Evolutionary conservation across 1,140 invertebrate genomes (phyloP).

Genomic region (Harpegnathos saltator): DNA sequence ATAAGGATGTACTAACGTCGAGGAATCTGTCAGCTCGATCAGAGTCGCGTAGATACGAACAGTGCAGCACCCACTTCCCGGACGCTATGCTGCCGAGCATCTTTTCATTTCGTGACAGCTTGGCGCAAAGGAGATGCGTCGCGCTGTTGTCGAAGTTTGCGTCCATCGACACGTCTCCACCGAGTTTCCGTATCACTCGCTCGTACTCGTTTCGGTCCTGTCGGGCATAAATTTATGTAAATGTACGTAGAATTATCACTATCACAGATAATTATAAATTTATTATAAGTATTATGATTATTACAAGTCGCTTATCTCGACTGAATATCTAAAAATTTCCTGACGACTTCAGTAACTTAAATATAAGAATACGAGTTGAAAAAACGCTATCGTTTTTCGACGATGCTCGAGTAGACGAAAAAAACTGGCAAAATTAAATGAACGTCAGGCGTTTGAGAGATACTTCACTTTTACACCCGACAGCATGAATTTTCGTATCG

Average conservation of each 20-base stretch:
- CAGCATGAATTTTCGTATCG: conserved; percentile 81
- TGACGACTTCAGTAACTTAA: too few relatives aligned
- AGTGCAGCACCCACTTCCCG: conserved; percentile 95
- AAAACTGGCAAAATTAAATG: not conserved
- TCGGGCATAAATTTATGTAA: not conserved
- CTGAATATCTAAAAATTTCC: too few relatives aligned
- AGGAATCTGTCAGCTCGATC: conserved; percentile 89
- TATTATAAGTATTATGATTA: too few relatives aligned
- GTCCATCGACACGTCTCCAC: conserved; percentile 88
- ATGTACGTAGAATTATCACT: too few relatives aligned
- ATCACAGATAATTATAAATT: too few relatives aligned
- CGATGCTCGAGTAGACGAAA: too few relatives aligned
- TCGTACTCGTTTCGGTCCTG: conserved; percentile 84
- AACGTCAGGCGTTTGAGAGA: not conserved
- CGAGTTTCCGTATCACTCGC: conserved; percentile 88
- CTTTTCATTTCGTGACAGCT: conserved; percentile 93
- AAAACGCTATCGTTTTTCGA: not conserved
- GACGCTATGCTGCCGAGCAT: conserved; percentile 93
- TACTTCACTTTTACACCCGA: conserved; percentile 80
- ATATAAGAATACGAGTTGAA: conserved; percentile 19
- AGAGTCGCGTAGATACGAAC: conserved; percentile 91
- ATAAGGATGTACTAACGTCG: conserved; percentile 85
- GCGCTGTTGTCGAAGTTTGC: conserved; percentile 88
- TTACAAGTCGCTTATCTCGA: too few relatives aligned
- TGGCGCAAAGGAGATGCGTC: conserved; percentile 92